Conservation (phyloP, 1,140 invertebrate genomes). For the Leptonema lineaticorne region DNA sequence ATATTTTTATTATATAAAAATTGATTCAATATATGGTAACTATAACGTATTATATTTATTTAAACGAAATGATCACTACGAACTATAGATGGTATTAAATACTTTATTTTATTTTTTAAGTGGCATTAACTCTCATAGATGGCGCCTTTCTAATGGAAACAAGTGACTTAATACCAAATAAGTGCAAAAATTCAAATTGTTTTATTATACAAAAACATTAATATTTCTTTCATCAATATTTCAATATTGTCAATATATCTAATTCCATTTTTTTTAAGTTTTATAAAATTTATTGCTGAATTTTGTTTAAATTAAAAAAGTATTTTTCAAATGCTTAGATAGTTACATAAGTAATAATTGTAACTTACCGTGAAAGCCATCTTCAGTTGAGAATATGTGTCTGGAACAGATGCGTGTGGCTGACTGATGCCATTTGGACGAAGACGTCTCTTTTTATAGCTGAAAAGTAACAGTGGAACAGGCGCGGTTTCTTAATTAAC, state of each 20-base stretch:
- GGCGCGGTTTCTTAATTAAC: constrained; percentile 6
- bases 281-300: background rate
- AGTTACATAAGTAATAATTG: background rate
- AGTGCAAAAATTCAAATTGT: background rate
- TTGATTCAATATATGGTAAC: too few relatives aligned
- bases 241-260: too few relatives aligned
- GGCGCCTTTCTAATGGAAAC: too few relatives aligned
- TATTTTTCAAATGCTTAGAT: background rate
- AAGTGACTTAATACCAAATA: too few relatives aligned
- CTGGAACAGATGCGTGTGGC: background rate
- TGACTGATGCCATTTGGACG: constrained; percentile 11
- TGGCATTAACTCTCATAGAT: too few relatives aligned
- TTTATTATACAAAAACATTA: background rate
- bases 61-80: too few relatives aligned
- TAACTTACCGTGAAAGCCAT: constrained; percentile 21
- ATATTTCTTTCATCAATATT: too few relatives aligned
- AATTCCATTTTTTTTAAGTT: too few relatives aligned
- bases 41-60: too few relatives aligned
- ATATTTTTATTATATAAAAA: too few relatives aligned
- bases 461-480: background rate
- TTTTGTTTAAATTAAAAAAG: background rate
- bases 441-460: constrained; percentile 5
- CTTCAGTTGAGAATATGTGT: background rate
- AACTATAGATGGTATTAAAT: background rate
- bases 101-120: background rate